Conservation (phyloP, 1,140 invertebrate genomes). For the Procambarus clarkii region DNA sequence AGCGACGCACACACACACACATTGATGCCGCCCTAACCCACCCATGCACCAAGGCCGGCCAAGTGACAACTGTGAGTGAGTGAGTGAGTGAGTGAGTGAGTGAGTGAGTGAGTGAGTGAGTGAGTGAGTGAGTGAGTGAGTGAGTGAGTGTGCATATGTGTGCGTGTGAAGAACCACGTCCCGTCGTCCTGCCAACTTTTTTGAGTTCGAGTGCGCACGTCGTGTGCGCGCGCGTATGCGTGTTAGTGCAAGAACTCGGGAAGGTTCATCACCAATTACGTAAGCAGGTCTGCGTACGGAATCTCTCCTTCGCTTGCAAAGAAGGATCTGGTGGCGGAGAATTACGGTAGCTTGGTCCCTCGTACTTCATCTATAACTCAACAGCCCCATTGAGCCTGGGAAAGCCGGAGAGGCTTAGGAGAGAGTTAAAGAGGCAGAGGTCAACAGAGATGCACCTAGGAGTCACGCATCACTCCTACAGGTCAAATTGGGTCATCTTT, state of each 20-base stretch:
- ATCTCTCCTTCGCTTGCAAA: constrained; percentile 6
- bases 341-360: neutral
- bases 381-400: neutral
- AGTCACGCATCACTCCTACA: neutral
- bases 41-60: neutral
- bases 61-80: neutral
- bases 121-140: neutral
- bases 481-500: neutral
- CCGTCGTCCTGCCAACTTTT: too few species aligned
- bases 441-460: neutral
- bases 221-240: too few species aligned
- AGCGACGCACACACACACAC: neutral
- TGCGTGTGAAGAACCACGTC: neutral
- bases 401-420: neutral
- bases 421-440: neutral
- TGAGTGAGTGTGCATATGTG: neutral
- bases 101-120: neutral
- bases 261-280: neutral
- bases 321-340: neutral
- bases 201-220: neutral
- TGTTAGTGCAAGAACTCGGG: neutral
- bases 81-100: too few species aligned
- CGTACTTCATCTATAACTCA: neutral
- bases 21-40: neutral
- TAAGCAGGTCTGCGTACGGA: neutral